Evolutionary conservation across 2,797 vertebrate genomes (phyloP).

Genomic region (Pangasius krempfi): DNA sequence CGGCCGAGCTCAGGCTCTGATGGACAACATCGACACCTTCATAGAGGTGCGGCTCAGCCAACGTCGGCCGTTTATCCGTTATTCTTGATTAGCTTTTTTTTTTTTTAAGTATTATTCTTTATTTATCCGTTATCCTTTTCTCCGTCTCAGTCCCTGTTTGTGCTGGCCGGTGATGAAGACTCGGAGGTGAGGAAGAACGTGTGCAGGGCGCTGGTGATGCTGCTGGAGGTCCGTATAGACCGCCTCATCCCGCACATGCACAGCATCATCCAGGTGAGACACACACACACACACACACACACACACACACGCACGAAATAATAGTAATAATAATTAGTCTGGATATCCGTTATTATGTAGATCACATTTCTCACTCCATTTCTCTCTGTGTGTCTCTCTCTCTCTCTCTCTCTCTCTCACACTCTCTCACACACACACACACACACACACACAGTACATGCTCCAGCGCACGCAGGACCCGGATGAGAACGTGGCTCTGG

Average conservation of each 20-base stretch:
- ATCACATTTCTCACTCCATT: background rate
- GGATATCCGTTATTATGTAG: background rate
- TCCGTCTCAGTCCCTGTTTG: constrained; percentile 85
- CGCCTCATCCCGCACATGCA: constrained; percentile 95
- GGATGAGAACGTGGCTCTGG: constrained; percentile 91
- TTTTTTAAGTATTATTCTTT: background rate
- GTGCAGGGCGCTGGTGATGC: constrained; percentile 91
- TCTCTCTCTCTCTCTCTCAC: background rate
- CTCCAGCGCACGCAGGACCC: constrained; percentile 93
- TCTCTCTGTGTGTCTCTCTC: background rate
- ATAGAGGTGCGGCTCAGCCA: constrained; percentile 80
- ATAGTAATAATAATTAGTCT: background rate
- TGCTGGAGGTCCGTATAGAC: constrained; percentile 91
- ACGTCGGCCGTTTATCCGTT: no score
- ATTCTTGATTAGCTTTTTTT: no score
- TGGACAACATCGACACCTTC: constrained; percentile 95
- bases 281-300: background rate
- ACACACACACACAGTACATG: constrained; percentile 83
- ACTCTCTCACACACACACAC: background rate
- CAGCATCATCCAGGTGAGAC: constrained; percentile 89
- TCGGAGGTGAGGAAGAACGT: constrained; percentile 93
- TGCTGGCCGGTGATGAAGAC: constrained; percentile 91
- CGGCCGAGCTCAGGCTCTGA: constrained; percentile 90
- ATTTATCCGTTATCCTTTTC: background rate
- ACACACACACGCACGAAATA: background rate